Evolutionary conservation across 2,888 invertebrate species (phyloP), one percentile per base, ranked within the genome.

Genomic region (Drosophila sordidapex): DNA sequence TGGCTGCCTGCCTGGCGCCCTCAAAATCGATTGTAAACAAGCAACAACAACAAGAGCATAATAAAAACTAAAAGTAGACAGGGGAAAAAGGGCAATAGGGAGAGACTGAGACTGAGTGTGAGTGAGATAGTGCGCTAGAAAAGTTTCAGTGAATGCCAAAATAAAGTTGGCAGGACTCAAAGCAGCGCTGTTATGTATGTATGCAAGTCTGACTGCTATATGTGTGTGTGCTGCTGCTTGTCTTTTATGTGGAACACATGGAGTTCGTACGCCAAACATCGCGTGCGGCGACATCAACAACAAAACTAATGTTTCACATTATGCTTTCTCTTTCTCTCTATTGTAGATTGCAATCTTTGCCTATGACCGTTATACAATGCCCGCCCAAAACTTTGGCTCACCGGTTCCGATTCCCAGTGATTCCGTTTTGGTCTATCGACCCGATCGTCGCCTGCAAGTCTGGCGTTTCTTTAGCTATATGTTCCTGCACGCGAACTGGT

Each of bases 401-500:
- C 98, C 85, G 96, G 98, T 62, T 96, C 98, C 88, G 97, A 97
- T 98, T 82, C 98, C 98, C 53, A 96, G 97, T 83, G 97, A 98
- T 94, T 98, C 98, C 82, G 96, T 98, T 81, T 96, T 99, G 91
- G 98, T 99, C 88, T 99, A 98, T 95, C 95, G 98, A 81, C 98
- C 98, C 61, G 98, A 98, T 95, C 96, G 97, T 90, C 95, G 98
- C 66, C 95, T 96, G 62, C 97, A 99, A 94, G 95, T 98, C 88
- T 99, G 98, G 98, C 95, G 98, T 92, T 99, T 98, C 94, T 94
- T 98, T 87, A 96, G 98, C 89, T 99, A 99, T 94, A 98, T 98
- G 96, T 96, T 98, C 91, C 95, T 99, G 91, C 99, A 99, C 93
- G 98, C 98, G 72, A 98, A 98, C 91, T 98, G 98, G 98, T 95